Base-by-base conservation (phyloP, 2,797 vertebrate species). In the Spea hammondii region DNA sequence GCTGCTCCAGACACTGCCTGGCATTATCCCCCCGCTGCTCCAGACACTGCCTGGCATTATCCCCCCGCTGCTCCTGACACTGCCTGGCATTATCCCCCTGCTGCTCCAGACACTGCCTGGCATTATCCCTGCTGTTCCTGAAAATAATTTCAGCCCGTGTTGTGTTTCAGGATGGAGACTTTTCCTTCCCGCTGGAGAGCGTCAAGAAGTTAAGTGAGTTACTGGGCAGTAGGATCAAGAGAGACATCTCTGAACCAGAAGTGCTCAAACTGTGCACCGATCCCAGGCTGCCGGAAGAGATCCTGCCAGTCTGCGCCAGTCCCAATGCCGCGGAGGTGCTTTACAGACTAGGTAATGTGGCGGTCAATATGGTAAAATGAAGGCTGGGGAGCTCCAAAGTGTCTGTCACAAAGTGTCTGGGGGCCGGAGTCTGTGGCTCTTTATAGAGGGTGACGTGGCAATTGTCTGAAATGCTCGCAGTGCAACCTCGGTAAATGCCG, bases 161-260 rank as follows among this genome's bases (percentile, higher is more conserved):
- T 57, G 5, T 57, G 6, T 64, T 73, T 3, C 60, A 74, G 72
- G 60, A 64, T 53, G 72, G 72, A 74, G 72, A 74, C 6, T 45
- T 51, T 14, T 44, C 59, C 6, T 74, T 74, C 32, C 8, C 72
- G 44, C 60, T 74, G 48, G 72, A 65, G 9, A 13, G 13, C n/a
- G 72, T 74, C 2, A 74, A 74, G 17, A 51, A 74, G 17, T 10
- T 74, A 14, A 65, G 32, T 7, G 17, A 51, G 13, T 17, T 62
- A 44, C 10, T 65, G 6, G 72, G 6, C 1, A 13, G 6, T n/a
- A 4, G 3, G 6, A n/a, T 51, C 9, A 49, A 64, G 14, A 45
- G 72, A 10, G 62, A 49, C 13, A 12, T 6, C 5, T 57, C 57
- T 10, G 11, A 50, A 32, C 12, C 44, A 5, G 71, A 64, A 62